A percentile compares a stretch with the other conserved stretches of the same genome.
Conservation (phyloP, 2,797 vertebrate species). For the Diceros bicornis region DNA sequence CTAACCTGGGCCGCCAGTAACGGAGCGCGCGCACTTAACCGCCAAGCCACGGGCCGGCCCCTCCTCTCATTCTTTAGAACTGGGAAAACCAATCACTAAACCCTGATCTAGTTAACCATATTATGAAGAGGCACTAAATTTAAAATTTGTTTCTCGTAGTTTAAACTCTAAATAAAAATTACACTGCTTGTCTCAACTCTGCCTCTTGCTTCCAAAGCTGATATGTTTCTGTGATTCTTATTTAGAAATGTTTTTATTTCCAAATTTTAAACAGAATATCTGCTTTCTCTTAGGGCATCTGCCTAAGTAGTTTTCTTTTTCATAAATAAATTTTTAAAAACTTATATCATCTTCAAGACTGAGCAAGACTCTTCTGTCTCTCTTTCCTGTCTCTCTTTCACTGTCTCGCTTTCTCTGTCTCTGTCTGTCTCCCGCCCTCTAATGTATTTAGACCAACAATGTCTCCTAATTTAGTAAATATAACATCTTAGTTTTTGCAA, state of each 20-base stretch:
- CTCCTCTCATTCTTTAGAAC: not conserved
- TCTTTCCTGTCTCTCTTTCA: not conserved
- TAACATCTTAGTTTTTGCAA: not conserved
- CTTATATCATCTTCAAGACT: not conserved
- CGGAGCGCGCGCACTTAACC: no score
- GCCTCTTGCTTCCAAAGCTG: not conserved
- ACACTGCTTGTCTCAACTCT: not conserved
- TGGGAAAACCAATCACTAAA: not conserved
- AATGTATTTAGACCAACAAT: not conserved
- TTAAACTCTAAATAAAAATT: not conserved
- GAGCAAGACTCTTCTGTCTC: not conserved
- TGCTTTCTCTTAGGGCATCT: not conserved
- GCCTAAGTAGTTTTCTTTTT: not conserved
- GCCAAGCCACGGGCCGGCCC: no score
- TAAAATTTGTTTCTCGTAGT: conserved; percentile 8
- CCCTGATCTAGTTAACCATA: not conserved
- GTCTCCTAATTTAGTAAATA: not conserved
- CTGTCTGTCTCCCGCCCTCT: not conserved
- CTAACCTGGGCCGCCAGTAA: no score
- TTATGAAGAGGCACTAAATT: not conserved
- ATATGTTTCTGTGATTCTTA: not conserved
- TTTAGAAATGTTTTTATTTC: conserved; percentile 14
- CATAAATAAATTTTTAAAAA: not conserved
- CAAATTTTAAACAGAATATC: not conserved
- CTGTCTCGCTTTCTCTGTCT: not conserved